Conservation (phyloP, 1,140 invertebrate genomes). For the Atta texana region DNA sequence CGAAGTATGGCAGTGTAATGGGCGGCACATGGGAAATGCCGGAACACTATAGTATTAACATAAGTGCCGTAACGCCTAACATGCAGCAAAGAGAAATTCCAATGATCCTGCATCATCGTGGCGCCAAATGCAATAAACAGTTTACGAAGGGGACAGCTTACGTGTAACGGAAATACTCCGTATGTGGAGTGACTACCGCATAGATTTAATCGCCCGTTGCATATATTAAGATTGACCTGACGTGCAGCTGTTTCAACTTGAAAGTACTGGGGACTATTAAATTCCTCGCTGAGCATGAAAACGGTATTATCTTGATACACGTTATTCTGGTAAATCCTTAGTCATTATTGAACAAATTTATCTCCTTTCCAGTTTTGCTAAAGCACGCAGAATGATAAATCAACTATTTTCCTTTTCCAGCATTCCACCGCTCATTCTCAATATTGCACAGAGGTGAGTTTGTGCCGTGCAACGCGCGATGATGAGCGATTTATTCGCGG, state of each 20-base stretch:
- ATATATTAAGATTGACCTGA: constrained; percentile 48
- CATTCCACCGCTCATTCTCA: constrained; percentile 38
- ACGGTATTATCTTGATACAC: constrained; percentile 45
- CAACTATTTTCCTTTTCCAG: constrained; percentile 26
- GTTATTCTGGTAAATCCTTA: constrained; percentile 33
- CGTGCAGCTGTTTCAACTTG: constrained; percentile 46
- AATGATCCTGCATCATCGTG: constrained; percentile 61
- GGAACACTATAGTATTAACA: constrained; percentile 60
- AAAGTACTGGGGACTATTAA: constrained; percentile 15
- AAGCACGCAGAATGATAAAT: constrained; percentile 47
- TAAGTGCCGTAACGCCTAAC: constrained; percentile 72
- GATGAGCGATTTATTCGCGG: constrained; percentile 49
- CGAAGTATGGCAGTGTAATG: constrained; percentile 61
- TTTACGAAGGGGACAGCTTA: constrained; percentile 30
- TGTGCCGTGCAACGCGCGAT: neutral
- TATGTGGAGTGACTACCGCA: constrained; percentile 14
- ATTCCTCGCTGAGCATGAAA: constrained; percentile 40
- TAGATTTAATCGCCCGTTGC: constrained; percentile 58
- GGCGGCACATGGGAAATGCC: constrained; percentile 67
- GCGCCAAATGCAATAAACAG: constrained; percentile 60
- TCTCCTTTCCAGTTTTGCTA: constrained; percentile 35
- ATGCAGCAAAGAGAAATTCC: constrained; percentile 73
- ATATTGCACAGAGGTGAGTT: constrained; percentile 46
- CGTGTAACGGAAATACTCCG: constrained; percentile 1
- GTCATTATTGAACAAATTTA: constrained; percentile 58